Percentiles rank a stretch among this genome's conserved stretches.
These are phyloP conservation scores for Callocephalon fimbriatum DNA, from an alignment of 2,113 vertebrate species.

Conservation along the genomic window DNA sequence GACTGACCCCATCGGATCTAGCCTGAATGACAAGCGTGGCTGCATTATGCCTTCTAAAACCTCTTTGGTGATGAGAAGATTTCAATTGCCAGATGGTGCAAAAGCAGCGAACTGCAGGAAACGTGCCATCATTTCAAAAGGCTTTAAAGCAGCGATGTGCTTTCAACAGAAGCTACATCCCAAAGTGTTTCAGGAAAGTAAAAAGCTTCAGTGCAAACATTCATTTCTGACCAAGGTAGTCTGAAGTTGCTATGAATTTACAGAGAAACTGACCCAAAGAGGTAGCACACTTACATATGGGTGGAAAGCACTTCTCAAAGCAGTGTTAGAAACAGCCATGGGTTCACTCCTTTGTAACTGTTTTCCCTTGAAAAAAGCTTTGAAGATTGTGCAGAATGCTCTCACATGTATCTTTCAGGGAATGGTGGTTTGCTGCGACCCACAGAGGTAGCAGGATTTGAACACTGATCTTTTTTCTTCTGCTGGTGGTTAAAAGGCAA, in stretches of 20 bases:
- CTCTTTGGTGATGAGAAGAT: constrained; percentile 34
- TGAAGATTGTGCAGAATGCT: constrained; percentile 24
- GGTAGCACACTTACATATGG: not conserved
- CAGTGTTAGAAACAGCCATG: not conserved
- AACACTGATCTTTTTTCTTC: not conserved
- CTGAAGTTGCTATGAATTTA: not conserved
- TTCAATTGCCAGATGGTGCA: constrained; percentile 39
- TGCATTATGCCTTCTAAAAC: constrained; percentile 16
- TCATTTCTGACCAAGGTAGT: not conserved
- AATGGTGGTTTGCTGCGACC: not conserved
- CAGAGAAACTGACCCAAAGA: constrained; percentile 16
- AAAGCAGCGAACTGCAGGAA: not conserved
- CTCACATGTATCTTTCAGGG: not conserved
- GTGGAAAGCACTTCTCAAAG: constrained; percentile 38
- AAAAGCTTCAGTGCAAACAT: constrained; percentile 22
- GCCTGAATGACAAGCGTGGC: constrained; percentile 4
- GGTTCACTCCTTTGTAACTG: not conserved
- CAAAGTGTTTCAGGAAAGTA: not conserved
- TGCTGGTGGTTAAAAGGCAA: not conserved
- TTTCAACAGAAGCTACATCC: constrained; percentile 21
- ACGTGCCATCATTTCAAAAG: constrained; percentile 26
- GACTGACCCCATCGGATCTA: not conserved
- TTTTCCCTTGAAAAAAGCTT: constrained; percentile 20
- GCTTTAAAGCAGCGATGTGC: constrained; percentile 22
- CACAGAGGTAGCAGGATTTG: not conserved